Percentiles rank a stretch among this genome's conserved stretches.
Conservation (phyloP, 2,888 invertebrate genomes). For the Brachyptera risi region DNA sequence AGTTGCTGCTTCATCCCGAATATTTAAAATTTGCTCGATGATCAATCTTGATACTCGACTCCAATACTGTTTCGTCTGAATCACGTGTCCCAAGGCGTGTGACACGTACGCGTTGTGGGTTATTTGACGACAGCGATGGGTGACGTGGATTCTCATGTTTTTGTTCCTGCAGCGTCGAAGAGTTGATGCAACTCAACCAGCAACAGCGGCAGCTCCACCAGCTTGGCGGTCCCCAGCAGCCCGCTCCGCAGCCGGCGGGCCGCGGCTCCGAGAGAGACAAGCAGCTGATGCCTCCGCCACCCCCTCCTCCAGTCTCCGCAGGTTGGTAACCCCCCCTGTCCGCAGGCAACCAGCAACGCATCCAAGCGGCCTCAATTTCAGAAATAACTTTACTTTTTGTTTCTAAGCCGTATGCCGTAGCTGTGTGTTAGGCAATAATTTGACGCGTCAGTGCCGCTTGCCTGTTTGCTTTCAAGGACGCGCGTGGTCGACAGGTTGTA, state of each 20-base stretch:
- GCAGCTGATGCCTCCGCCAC: conserved; percentile 37
- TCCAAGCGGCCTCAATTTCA: background rate
- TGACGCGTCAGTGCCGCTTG: too few relatives aligned
- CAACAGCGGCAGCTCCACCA: conserved; percentile 30
- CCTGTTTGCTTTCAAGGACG: too few relatives aligned
- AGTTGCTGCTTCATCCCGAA: too few relatives aligned
- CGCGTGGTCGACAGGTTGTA: too few relatives aligned
- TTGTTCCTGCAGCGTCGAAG: conserved; percentile 32
- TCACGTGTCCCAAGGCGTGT: too few relatives aligned
- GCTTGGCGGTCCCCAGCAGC: conserved; percentile 11
- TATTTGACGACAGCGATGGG: background rate
- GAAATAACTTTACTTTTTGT: conserved; percentile 5
- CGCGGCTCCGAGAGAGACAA: conserved; percentile 32
- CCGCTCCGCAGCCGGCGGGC: conserved; percentile 3
- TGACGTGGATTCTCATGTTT: background rate
- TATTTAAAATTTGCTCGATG: too few relatives aligned
- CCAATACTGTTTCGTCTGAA: too few relatives aligned
- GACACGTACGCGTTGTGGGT: too few relatives aligned
- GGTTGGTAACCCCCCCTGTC: conserved; percentile 34
- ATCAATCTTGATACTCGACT: too few relatives aligned
- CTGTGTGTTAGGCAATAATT: background rate
- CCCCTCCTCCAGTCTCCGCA: conserved; percentile 35
- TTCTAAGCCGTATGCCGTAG: conserved; percentile 9
- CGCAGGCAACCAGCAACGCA: background rate
- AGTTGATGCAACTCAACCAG: conserved; percentile 32